Conservation (phyloP, 2,888 invertebrate species). For the Caenorhabditis macrosperma region DNA sequence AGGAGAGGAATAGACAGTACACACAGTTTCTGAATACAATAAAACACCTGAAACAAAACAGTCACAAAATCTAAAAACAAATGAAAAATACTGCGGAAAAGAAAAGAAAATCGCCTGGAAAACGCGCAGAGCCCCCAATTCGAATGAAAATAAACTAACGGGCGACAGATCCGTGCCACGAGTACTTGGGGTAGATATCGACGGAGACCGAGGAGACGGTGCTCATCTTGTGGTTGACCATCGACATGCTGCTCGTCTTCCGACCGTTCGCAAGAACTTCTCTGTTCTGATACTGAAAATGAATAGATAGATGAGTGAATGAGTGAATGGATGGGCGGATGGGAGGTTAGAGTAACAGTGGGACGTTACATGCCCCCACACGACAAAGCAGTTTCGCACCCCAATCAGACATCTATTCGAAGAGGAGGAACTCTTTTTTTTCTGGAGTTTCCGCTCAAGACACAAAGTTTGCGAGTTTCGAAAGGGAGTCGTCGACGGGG, state of each 20-base stretch:
- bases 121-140: not conserved
- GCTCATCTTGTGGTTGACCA: slow-evolving; percentile 54
- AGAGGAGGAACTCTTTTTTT: not conserved
- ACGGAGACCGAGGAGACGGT: slow-evolving; percentile 40
- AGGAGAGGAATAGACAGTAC: too few relatives aligned
- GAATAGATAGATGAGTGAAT: not conserved
- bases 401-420: not conserved
- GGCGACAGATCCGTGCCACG: slow-evolving; percentile 33
- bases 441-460: not conserved
- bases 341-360: too few relatives aligned
- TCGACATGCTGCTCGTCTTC: slow-evolving; percentile 56
- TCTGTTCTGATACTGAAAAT: slow-evolving; percentile 45
- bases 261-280: slow-evolving; percentile 30
- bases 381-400: not conserved
- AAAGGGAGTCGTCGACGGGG: not conserved
- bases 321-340: not conserved
- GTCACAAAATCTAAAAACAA: not conserved
- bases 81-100: not conserved
- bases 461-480: too few relatives aligned
- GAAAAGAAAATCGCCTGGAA: not conserved
- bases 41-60: too few relatives aligned
- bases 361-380: not conserved
- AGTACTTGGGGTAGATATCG: slow-evolving; percentile 49
- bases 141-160: slow-evolving; percentile 38
- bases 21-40: too few relatives aligned